Evolutionary conservation across 2,797 vertebrate species (phyloP).

Genomic region (Smutsia temminckii): DNA sequence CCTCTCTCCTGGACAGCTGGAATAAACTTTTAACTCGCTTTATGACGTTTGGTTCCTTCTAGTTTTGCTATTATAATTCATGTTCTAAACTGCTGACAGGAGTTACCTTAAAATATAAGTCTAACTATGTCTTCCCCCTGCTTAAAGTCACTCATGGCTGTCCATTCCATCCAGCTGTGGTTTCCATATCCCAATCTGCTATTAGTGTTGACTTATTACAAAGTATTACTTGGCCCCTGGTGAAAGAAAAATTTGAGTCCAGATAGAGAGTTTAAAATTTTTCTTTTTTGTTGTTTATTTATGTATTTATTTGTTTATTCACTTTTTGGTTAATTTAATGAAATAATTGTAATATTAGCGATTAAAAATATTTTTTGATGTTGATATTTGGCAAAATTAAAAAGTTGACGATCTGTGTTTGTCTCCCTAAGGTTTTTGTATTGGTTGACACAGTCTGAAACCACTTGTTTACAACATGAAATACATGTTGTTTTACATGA

Average conservation of each 20-base stretch:
- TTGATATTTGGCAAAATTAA: not conserved
- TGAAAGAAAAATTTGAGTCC: conserved; percentile 27
- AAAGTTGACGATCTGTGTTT: not conserved
- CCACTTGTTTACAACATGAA: not conserved
- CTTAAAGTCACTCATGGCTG: not conserved
- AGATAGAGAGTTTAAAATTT: not conserved
- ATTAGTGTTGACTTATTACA: not conserved
- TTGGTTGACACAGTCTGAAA: not conserved
- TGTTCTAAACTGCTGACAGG: not conserved
- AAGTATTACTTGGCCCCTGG: not conserved
- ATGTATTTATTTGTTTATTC: not conserved
- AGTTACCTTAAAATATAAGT: not conserved
- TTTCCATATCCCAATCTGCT: not conserved
- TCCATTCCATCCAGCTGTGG: not conserved
- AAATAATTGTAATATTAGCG: not conserved
- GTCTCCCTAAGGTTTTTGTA: not conserved
- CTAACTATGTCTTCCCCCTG: not conserved
- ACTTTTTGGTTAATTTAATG: not conserved
- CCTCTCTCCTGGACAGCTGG: not conserved
- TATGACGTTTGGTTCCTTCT: not conserved
- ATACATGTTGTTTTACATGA: not conserved
- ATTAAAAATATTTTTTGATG: not conserved
- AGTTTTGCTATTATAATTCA: not conserved
- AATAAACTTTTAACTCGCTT: not conserved
- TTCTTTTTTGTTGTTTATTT: not conserved